Evolutionary conservation across 92 coral and sea anemone genomes (phyloP).

Genomic region (Metridium senile): DNA sequence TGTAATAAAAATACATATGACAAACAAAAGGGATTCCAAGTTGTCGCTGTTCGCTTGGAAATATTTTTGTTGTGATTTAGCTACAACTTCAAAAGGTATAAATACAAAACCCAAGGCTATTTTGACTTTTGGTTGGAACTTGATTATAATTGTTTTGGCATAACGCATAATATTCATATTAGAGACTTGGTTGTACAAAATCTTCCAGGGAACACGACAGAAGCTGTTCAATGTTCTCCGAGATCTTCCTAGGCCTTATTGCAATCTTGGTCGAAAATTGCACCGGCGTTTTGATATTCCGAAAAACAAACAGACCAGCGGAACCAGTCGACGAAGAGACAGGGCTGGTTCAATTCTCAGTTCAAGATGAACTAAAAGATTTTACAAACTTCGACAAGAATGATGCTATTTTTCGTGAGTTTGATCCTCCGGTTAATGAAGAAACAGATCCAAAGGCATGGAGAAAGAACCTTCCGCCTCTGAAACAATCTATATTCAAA

Average conservation of each 20-base stretch:
- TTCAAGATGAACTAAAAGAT: constrained; percentile 14
- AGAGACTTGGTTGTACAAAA: too few species aligned
- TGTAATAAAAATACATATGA: too few species aligned
- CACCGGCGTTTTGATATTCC: not conserved
- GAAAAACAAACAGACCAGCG: not conserved
- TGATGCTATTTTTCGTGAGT: constrained; percentile 61
- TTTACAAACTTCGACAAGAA: constrained; percentile 44
- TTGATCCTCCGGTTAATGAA: constrained; percentile 30
- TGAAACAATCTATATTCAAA: constrained; percentile 16
- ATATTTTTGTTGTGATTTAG: too few species aligned
- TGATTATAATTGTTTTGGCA: too few species aligned
- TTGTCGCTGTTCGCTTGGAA: too few species aligned
- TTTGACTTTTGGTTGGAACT: too few species aligned
- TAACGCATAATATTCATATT: too few species aligned
- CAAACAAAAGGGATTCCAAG: too few species aligned
- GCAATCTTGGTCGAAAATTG: not conserved
- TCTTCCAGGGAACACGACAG: too few species aligned
- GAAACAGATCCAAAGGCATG: constrained; percentile 48
- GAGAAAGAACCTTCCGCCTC: constrained; percentile 32
- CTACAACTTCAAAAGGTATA: too few species aligned
- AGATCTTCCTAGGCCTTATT: not conserved
- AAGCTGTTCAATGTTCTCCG: not conserved
- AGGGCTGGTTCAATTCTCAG: not conserved
- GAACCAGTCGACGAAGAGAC: not conserved
- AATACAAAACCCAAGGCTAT: too few species aligned